Evolutionary conservation across 2,888 invertebrate genomes (phyloP), one percentile per base, ranked within the genome.

Genomic region (Drosophila prostipennis): DNA sequence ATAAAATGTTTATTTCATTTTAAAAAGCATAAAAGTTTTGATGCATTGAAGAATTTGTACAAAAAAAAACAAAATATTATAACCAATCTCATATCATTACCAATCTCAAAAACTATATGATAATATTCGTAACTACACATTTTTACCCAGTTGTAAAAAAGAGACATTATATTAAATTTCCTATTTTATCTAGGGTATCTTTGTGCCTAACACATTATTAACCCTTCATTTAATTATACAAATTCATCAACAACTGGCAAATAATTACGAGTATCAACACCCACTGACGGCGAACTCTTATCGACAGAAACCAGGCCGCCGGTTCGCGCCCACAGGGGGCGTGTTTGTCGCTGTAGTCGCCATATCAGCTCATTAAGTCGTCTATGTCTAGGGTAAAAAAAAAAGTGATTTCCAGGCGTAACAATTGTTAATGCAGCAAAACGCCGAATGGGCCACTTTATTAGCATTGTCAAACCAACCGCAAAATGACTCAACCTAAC

Each of bases 231-330:
- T 45, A 63, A 69, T 40, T 60, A 79, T 69, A 56, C 49, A 64
- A 60, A 67, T 54, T 19, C 52, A 49, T 37, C 45, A 57, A 46
- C 58, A 43, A 52, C 69, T 67, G 60, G 48, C 52, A 53, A 54
- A 58, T 45, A 72, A 72, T 67, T 43, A 59, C 59, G 61, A 68
- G 55, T 79, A 72, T 70, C 60, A 54, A 79, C 74, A 72, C 72
- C 80, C 71, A 72, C 77, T 37, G 39, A 39, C 26, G 14, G 26
- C 13, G 16, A 45, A 37, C 29, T 53, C 13, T 57, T 73, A 59
- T 64, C 49, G 48, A 51, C 32, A 43, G 26, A 11, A 59, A 49
- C 69, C 52, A 70, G 64, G 51, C 40, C 63, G 68, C 36, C 32
- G 26, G 26, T 42, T 29, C 29, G 7, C 26, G 68, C 52, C 52